Percentiles rank a stretch among this genome's conserved stretches.
These are phyloP conservation scores for Tipula unca DNA, from an alignment of 2,888 invertebrate genomes.

Conservation along the genomic window DNA sequence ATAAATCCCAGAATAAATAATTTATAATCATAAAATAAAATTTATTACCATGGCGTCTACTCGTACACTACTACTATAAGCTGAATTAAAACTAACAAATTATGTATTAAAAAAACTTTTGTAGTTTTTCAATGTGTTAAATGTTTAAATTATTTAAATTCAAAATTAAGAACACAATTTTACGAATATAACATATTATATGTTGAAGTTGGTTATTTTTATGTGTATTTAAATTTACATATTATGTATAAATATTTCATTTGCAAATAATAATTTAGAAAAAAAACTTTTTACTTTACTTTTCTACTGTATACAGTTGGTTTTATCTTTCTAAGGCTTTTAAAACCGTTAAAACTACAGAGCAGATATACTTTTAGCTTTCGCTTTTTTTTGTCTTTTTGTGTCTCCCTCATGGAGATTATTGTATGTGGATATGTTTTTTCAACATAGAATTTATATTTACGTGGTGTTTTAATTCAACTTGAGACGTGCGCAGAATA, in stretches of 20 bases:
- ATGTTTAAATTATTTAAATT: slow-evolving; percentile 14
- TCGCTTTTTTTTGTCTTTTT: too few species aligned
- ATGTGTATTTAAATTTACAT: not conserved
- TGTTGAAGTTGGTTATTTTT: not conserved
- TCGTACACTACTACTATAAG: not conserved
- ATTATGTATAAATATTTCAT: not conserved
- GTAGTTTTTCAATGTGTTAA: not conserved
- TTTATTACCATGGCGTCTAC: not conserved
- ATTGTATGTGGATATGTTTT: too few species aligned
- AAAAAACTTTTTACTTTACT: not conserved
- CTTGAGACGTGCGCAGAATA: too few species aligned
- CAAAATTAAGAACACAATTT: not conserved
- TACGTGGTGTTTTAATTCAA: too few species aligned
- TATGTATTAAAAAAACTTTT: not conserved
- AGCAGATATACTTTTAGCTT: too few species aligned
- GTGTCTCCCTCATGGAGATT: too few species aligned
- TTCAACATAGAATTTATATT: too few species aligned
- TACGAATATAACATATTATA: not conserved
- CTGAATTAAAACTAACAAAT: not conserved
- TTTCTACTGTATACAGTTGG: not conserved
- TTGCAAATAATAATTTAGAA: not conserved
- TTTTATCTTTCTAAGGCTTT: not conserved
- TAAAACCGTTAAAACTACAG: not conserved
- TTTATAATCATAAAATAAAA: not conserved
- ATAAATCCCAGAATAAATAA: not conserved